phyloP scores from a whole-genome alignment of 2,888 invertebrate genomes.

The Nemoura dubitans region DNA sequence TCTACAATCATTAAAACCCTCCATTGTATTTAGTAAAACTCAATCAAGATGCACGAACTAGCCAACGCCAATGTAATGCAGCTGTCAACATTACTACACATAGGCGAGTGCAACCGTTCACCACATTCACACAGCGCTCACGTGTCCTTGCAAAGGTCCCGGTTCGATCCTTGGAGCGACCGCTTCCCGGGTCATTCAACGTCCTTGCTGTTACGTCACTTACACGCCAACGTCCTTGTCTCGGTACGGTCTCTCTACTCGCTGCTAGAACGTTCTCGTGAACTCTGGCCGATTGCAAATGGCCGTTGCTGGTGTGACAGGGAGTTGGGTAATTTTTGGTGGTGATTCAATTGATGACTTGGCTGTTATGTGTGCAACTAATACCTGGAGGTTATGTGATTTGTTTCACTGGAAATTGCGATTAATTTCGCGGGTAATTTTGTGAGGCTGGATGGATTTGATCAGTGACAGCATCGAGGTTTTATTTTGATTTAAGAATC shows the following conservation, averaged over 20 bases:
- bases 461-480: no score
- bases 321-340: neutral
- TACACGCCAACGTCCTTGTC: neutral
- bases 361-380: neutral
- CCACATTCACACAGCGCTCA: neutral
- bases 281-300: neutral
- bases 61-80: no score
- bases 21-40: no score
- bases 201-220: slow-evolving; percentile 29
- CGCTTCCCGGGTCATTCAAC: slow-evolving; percentile 15
- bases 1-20: no score
- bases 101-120: neutral
- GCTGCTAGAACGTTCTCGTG: neutral
- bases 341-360: no score
- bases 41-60: no score
- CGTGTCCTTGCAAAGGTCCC: slow-evolving; percentile 19
- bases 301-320: neutral
- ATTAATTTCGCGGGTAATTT: no score
- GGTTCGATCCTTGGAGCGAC: neutral
- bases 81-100: no score
- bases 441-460: no score
- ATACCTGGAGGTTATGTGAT: neutral
- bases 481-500: no score
- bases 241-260: no score
- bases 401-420: no score